Percentiles rank a stretch among this genome's conserved stretches.
phyloP scores from a whole-genome alignment of 2,113 vertebrate species.

The Cyanoliseus patagonus region DNA sequence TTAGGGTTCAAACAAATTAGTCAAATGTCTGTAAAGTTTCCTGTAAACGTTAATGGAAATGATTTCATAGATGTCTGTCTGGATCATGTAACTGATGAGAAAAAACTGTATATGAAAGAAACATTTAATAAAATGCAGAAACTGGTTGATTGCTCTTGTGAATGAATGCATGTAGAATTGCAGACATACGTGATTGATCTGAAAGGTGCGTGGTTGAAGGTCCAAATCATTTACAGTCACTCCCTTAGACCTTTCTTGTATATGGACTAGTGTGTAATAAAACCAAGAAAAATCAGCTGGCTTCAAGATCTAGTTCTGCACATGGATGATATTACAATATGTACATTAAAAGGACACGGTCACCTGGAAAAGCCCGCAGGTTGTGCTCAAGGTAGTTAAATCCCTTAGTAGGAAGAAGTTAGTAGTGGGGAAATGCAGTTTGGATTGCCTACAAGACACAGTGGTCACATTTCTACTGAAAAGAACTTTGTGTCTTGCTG shows the following conservation, averaged over 20 bases:
- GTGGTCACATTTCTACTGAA: not conserved
- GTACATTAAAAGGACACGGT: not conserved
- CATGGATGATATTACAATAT: not conserved
- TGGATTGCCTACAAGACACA: not conserved
- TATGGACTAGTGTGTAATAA: constrained; percentile 14
- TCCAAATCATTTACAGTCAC: constrained; percentile 16
- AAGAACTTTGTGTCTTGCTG: not conserved
- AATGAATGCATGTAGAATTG: constrained; percentile 69
- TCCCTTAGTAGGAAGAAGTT: not conserved
- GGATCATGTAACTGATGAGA: constrained; percentile 72
- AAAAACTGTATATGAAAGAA: constrained; percentile 66
- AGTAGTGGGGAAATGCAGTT: not conserved
- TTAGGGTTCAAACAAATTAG: not conserved
- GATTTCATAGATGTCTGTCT: constrained; percentile 20
- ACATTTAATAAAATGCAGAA: constrained; percentile 76
- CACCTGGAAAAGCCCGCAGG: not conserved
- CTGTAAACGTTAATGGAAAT: constrained; percentile 63
- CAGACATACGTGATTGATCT: constrained; percentile 35
- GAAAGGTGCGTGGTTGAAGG: constrained; percentile 60
- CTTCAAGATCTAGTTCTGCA: not conserved
- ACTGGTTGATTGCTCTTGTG: constrained; percentile 78
- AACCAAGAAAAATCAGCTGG: not conserved
- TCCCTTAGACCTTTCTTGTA: constrained; percentile 73
- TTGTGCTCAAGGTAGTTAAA: not conserved
- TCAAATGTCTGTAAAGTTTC: constrained; percentile 63